These are phyloP conservation scores for Mythimna loreyi DNA, from an alignment of 2,888 invertebrate species.

Conservation along the genomic window DNA sequence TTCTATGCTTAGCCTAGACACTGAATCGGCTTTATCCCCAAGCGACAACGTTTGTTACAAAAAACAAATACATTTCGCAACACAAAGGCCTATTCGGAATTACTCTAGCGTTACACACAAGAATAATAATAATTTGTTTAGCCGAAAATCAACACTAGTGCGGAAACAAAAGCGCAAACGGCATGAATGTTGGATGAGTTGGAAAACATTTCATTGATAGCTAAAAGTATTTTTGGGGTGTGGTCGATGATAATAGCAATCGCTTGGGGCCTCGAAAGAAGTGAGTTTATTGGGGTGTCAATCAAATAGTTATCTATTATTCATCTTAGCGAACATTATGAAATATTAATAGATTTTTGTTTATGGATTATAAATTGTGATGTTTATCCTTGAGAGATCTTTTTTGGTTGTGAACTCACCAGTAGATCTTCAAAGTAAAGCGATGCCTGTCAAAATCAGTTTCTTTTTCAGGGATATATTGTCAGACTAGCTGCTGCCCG, in stretches of 20 bases:
- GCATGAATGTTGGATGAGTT: conserved; percentile 11
- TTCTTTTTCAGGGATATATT: no score
- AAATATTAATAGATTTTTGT: no score
- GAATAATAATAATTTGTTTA: conserved; percentile 60
- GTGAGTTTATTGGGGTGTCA: neutral
- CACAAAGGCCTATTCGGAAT: conserved; percentile 47
- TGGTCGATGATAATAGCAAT: conserved; percentile 6
- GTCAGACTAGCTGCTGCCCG: no score
- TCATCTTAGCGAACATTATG: no score
- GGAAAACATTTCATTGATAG: conserved; percentile 43
- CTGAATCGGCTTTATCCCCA: conserved; percentile 12
- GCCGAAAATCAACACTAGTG: conserved; percentile 48
- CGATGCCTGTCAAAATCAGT: no score
- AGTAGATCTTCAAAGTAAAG: no score
- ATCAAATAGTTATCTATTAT: neutral
- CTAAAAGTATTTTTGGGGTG: conserved; percentile 41
- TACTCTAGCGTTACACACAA: conserved; percentile 41
- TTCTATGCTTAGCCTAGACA: conserved; percentile 24
- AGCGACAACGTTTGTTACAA: conserved; percentile 29
- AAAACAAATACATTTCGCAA: conserved; percentile 48
- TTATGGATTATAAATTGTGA: no score
- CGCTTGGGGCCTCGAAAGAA: neutral
- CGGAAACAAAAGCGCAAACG: conserved; percentile 32
- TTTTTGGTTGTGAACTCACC: no score
- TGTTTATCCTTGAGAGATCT: no score